Percentiles rank a stretch among this genome's conserved stretches.
Conservation (phyloP, 2,888 invertebrate species). For the Epirrhoe alternata region DNA sequence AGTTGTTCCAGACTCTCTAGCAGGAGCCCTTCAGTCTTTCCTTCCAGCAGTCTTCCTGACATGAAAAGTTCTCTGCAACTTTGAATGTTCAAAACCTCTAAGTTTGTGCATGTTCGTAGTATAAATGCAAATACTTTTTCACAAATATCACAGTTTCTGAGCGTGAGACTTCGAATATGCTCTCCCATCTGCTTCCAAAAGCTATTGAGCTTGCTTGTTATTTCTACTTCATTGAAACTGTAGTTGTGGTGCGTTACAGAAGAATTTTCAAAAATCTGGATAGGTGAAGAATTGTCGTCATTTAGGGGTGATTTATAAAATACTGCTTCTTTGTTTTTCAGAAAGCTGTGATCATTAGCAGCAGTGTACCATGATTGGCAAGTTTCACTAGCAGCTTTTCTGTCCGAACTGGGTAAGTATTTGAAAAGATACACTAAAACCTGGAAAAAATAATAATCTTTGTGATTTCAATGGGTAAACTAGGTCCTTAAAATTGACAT, state of each 20-base stretch:
- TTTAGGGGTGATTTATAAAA: conserved; percentile 74
- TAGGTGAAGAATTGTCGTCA: conserved; percentile 69
- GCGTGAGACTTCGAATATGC: conserved; percentile 80
- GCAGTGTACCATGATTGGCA: conserved; percentile 89
- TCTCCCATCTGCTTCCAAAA: conserved; percentile 87
- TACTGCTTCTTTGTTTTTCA: conserved; percentile 80
- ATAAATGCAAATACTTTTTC: conserved; percentile 87
- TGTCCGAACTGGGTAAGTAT: conserved; percentile 87
- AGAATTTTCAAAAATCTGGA: conserved; percentile 74
- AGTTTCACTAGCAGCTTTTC: conserved; percentile 87
- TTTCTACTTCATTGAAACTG: conserved; percentile 83
- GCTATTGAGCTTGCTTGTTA: conserved; percentile 74
- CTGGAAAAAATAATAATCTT: conserved; percentile 62
- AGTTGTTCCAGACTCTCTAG: conserved; percentile 80
- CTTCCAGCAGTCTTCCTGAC: conserved; percentile 88
- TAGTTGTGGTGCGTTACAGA: conserved; percentile 76
- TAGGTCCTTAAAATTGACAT: not conserved
- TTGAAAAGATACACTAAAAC: conserved; percentile 87
- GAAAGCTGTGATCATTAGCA: conserved; percentile 85
- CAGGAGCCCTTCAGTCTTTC: conserved; percentile 81
- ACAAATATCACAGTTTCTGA: conserved; percentile 86
- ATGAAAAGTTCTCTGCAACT: conserved; percentile 90
- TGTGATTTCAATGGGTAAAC: conserved; percentile 3
- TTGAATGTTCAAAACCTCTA: conserved; percentile 86
- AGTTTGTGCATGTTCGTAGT: conserved; percentile 82